Evolutionary conservation across 1,140 invertebrate species (phyloP).

Genomic region (Nixonia krombeini): DNA sequence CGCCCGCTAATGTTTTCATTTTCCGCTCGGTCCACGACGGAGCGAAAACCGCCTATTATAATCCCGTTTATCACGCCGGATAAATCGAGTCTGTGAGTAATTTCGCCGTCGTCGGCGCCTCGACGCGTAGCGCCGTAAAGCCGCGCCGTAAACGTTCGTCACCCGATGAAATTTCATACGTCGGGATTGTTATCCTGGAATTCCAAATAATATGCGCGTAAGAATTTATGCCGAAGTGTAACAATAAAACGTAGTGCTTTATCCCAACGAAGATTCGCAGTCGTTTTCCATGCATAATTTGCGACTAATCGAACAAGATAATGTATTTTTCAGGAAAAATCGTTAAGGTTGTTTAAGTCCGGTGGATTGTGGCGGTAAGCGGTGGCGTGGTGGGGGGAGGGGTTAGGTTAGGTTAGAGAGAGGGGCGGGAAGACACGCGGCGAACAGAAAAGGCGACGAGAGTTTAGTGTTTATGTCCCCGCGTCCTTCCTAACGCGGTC

Average conservation of each 20-base stretch:
- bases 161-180: too few species aligned
- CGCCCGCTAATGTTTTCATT: constrained; percentile 40
- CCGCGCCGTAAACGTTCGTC: too few species aligned
- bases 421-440: constrained; percentile 7
- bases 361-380: neutral
- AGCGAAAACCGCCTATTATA: constrained; percentile 42
- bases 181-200: neutral
- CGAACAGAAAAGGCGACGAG: constrained; percentile 22
- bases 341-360: constrained; percentile 15
- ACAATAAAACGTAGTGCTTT: constrained; percentile 12
- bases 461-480: constrained; percentile 26
- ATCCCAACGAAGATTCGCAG: neutral
- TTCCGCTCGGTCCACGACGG: constrained; percentile 22
- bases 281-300: constrained; percentile 8
- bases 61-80: constrained; percentile 43
- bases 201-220: neutral
- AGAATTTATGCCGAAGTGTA: neutral
- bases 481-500: constrained; percentile 15
- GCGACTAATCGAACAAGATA: constrained; percentile 15
- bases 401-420: too few species aligned
- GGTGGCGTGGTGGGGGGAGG: neutral
- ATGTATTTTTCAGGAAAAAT: constrained; percentile 28
- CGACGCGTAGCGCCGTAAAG: too few species aligned
- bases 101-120: too few species aligned
- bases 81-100: too few species aligned